Evolutionary conservation across 2,888 invertebrate genomes (phyloP).

Genomic region (Leptothorax acervorum): DNA sequence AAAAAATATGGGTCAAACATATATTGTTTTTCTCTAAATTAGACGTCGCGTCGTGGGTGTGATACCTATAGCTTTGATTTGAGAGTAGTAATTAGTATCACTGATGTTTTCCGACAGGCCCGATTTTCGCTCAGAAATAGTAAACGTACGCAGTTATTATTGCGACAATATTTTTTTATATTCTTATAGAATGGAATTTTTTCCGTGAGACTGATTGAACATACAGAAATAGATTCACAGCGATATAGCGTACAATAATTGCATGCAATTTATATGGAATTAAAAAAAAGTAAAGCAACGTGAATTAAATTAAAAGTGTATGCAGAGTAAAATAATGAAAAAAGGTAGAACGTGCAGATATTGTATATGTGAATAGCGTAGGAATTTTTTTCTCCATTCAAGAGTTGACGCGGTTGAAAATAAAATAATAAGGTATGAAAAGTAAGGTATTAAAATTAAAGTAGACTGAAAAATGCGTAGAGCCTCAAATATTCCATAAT

Average conservation of each 20-base stretch:
- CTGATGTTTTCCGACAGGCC: not conserved
- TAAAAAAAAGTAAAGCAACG: not conserved
- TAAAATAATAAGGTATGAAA: not conserved
- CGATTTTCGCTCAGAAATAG: not conserved
- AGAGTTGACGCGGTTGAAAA: not conserved
- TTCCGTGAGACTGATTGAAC: not conserved
- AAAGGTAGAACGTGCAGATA: not conserved
- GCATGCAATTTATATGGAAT: not conserved
- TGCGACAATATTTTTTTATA: not conserved
- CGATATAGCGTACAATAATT: not conserved
- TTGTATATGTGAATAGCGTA: not conserved
- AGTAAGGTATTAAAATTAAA: not conserved
- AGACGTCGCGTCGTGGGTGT: not conserved
- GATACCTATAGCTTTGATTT: not conserved
- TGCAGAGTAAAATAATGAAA: not conserved
- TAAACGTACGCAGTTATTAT: not conserved
- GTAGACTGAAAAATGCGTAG: not conserved
- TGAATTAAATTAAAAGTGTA: conserved; percentile 24
- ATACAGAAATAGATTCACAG: not conserved
- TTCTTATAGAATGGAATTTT: not conserved
- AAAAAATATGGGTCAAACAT: conserved; percentile 25
- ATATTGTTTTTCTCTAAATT: not conserved
- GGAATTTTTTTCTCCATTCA: not conserved
- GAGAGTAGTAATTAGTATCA: not conserved
- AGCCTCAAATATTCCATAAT: not conserved